phyloP scores from a whole-genome alignment of 2,113 vertebrate species.

The Plotosus lineatus region DNA sequence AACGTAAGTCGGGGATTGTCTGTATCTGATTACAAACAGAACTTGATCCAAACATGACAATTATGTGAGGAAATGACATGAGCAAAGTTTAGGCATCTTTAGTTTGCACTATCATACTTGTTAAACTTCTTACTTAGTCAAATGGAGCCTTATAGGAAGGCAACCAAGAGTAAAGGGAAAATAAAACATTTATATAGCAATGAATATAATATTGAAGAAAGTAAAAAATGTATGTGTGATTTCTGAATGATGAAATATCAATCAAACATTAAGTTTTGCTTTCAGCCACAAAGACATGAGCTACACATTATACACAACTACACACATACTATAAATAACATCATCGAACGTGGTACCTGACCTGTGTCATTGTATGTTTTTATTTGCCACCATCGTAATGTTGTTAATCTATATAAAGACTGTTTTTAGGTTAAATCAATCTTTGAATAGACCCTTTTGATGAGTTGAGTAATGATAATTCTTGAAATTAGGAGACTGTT shows the following conservation, averaged over 20 bases:
- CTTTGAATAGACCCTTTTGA: neutral
- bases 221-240: neutral
- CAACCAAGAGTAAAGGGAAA: neutral
- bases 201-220: neutral
- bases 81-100: neutral
- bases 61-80: neutral
- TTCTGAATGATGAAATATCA: neutral
- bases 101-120: neutral
- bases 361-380: neutral
- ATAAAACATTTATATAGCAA: too few species aligned
- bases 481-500: conserved; percentile 11
- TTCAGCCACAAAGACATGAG: neutral
- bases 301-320: neutral
- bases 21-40: neutral
- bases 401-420: neutral
- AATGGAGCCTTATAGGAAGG: neutral
- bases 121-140: neutral
- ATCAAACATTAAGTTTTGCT: too few species aligned
- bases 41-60: neutral
- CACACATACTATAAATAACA: neutral
- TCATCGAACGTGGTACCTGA: neutral
- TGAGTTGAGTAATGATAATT: neutral
- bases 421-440: too few species aligned
- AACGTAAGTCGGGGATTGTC: too few species aligned
- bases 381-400: neutral